Percentiles rank a stretch among this genome's conserved stretches.
phyloP scores from a whole-genome alignment of 2,113 vertebrate genomes.

The Romanogobio albipinnatus region DNA sequence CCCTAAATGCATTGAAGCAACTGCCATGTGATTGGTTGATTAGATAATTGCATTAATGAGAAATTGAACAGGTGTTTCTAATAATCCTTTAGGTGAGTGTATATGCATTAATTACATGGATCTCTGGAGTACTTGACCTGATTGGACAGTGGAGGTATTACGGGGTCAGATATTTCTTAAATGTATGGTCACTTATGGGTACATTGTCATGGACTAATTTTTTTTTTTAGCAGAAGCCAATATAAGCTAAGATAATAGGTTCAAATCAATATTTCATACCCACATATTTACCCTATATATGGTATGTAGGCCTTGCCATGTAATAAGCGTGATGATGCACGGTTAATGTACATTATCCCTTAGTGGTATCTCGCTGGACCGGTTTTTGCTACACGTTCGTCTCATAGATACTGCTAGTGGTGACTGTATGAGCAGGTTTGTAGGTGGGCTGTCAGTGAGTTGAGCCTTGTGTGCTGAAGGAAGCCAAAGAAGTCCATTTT shows the following conservation, averaged over 20 bases:
- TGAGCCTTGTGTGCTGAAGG: not conserved
- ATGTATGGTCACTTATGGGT: too few relatives aligned
- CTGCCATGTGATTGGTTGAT: too few relatives aligned
- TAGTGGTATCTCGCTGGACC: not conserved
- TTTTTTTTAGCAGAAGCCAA: not conserved
- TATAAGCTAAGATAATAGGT: not conserved
- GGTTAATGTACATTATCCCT: not conserved
- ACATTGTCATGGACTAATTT: not conserved
- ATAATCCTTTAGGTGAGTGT: too few relatives aligned
- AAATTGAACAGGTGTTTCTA: too few relatives aligned
- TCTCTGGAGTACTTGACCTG: not conserved
- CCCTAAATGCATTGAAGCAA: too few relatives aligned
- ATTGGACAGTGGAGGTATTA: not conserved
- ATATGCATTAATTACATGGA: not conserved
- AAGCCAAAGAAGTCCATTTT: constrained; percentile 9
- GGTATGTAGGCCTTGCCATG: not conserved
- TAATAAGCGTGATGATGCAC: not conserved
- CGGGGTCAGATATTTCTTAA: too few relatives aligned
- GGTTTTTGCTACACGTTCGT: not conserved
- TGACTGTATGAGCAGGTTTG: not conserved
- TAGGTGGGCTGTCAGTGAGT: constrained; percentile 24
- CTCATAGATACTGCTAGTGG: not conserved
- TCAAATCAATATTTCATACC: not conserved
- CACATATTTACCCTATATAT: too few relatives aligned
- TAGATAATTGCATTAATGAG: too few relatives aligned